A percentile compares a stretch with the other conserved stretches of the same genome.
Evolutionary conservation across 1,140 invertebrate species (phyloP).

Genomic region (Scaptomyza montana): DNA sequence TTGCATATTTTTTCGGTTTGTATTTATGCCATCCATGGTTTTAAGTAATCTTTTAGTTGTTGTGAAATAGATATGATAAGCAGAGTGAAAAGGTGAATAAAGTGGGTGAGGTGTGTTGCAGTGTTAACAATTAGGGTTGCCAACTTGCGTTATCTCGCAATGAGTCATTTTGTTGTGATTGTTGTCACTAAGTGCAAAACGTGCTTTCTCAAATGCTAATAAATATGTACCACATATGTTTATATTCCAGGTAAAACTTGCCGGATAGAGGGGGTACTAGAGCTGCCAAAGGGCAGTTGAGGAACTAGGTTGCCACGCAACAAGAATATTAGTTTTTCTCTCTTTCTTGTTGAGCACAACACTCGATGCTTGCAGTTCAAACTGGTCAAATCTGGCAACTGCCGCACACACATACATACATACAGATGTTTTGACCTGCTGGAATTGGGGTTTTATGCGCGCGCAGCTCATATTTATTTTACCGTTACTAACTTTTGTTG

Average conservation of each 20-base stretch:
- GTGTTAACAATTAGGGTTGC: slow-evolving; percentile 26
- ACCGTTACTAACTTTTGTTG: slow-evolving; percentile 61
- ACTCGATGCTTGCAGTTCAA: too few species aligned
- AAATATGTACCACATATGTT: not conserved
- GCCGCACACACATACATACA: not conserved
- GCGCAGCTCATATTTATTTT: slow-evolving; percentile 16
- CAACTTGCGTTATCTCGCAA: not conserved
- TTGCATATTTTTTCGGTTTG: too few species aligned
- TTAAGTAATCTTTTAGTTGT: slow-evolving; percentile 12
- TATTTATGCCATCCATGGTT: slow-evolving; percentile 16
- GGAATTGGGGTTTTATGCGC: slow-evolving; percentile 8
- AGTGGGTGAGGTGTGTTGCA: not conserved
- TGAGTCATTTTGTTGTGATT: slow-evolving; percentile 25
- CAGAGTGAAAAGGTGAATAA: not conserved
- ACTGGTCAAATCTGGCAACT: not conserved
- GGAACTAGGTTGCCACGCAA: too few species aligned
- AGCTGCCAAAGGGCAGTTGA: not conserved
- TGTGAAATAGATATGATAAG: slow-evolving; percentile 32
- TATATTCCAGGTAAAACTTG: slow-evolving; percentile 23
- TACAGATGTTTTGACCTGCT: not conserved
- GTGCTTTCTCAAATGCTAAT: slow-evolving; percentile 17
- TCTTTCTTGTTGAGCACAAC: too few species aligned
- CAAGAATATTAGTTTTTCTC: too few species aligned
- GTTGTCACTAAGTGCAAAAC: slow-evolving; percentile 20
- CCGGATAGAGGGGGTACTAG: not conserved